Base-by-base conservation (phyloP, 2,113 vertebrate species). In the Salvelinus namaycush region DNA sequence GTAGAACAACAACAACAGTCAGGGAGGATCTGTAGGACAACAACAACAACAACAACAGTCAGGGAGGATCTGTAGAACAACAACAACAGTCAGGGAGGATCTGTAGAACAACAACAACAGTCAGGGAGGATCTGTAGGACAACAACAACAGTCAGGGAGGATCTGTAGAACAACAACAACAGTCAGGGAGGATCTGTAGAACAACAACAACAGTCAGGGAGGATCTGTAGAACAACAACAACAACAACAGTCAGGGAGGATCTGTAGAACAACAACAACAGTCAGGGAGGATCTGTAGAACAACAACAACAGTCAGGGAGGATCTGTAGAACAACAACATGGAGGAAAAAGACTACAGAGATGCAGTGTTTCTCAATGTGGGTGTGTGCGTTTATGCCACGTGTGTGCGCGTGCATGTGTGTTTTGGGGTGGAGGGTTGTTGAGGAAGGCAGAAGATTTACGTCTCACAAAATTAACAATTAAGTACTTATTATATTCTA, bases 1-100 rank as follows among this genome's bases (percentile, higher is more conserved):
- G 7, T 39, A 39, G 34, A 24, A 24, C 24, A 39, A 39, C 8
- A 39, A 0, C 34, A 39, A 89, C 77, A 83, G 84, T 79, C 76
- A 77, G 81, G 80, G 74, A 49, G 27, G 18, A 6, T 7, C 1
- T 8, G 5, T 8, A 39, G 5, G 7, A 34, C 4, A 31, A 1
- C 26, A 27, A 27, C 29, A 31, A 39, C 34, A 39, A 39, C 34
- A 8, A n/a, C n/a, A n/a, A n/a, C n/a, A n/a, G 34, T 39, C 7
- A 39, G 34, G 34, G 34, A 39, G 34, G 7, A 3, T 8, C 1
- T 8, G 5, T 39, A 39, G 34, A 31, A 5, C 34, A 39, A 39
- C 34, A 73, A 31, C 31, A 31, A 39, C 34, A 34, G 34, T 34
- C 34, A 34, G 34, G 34, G 34, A 34, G 34, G 5, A 7, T 34